Evolutionary conservation across 2,888 invertebrate species (phyloP).

Genomic region (Teleogryllus oceanicus): DNA sequence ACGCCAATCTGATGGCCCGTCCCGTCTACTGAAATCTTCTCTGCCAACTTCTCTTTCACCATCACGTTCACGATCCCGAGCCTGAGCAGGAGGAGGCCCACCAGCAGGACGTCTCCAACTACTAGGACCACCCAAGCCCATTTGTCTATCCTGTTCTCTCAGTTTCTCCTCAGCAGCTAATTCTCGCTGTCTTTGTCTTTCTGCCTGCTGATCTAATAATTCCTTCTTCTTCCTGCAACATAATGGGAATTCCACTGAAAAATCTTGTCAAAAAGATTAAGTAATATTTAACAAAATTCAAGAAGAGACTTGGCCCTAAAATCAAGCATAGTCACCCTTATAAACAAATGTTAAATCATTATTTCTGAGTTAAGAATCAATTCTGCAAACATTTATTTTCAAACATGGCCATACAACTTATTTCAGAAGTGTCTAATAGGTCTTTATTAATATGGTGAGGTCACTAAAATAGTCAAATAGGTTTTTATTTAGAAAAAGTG

Average conservation of each 20-base stretch:
- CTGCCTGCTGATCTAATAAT: constrained; percentile 62
- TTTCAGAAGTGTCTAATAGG: too few species aligned
- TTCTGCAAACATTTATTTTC: too few species aligned
- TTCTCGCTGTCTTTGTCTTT: constrained; percentile 64
- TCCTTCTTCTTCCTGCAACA: constrained; percentile 60
- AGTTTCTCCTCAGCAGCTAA: constrained; percentile 58
- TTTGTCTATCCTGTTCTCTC: constrained; percentile 44
- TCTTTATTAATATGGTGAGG: too few species aligned
- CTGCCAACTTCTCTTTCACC: constrained; percentile 33
- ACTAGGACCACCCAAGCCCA: constrained; percentile 31
- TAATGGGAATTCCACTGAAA: neutral
- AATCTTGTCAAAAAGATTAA: neutral
- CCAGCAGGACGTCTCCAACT: constrained; percentile 24
- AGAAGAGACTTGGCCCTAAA: too few species aligned
- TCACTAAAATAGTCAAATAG: too few species aligned
- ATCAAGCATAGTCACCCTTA: too few species aligned
- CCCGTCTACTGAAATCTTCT: constrained; percentile 20
- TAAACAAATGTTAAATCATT: too few species aligned
- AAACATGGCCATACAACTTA: too few species aligned
- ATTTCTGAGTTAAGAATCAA: too few species aligned
- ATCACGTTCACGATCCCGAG: constrained; percentile 36
- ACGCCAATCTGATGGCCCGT: neutral
- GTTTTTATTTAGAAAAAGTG: too few species aligned
- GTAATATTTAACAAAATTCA: neutral
- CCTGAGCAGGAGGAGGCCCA: constrained; percentile 21